Conservation (phyloP, 2,888 invertebrate genomes). For the Nematopogon swammerdamellus region DNA sequence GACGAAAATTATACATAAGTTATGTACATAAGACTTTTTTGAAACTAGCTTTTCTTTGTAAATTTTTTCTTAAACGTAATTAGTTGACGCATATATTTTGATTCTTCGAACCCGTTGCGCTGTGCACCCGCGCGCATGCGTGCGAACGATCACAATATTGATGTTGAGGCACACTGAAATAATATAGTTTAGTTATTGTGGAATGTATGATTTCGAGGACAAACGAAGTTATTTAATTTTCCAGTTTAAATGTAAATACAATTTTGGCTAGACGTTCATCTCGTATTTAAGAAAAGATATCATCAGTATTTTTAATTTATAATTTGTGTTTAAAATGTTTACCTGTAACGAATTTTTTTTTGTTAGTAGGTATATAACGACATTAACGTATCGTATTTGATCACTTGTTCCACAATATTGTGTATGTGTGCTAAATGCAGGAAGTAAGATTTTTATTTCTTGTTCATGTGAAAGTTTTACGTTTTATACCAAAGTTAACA, state of each 20-base stretch:
- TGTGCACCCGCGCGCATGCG: too few species aligned
- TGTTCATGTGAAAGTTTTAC: conserved; percentile 49
- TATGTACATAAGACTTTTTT: too few species aligned
- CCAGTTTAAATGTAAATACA: neutral
- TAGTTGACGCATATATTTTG: too few species aligned
- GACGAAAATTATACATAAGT: too few species aligned
- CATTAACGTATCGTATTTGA: neutral
- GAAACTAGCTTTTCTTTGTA: too few species aligned
- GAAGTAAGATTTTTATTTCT: conserved; percentile 17
- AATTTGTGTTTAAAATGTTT: neutral
- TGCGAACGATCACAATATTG: too few species aligned
- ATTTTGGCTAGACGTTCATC: neutral
- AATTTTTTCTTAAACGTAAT: too few species aligned
- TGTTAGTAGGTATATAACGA: neutral
- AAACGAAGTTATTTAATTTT: too few species aligned
- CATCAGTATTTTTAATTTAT: neutral
- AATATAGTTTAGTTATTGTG: too few species aligned
- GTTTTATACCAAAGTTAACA: conserved; percentile 72
- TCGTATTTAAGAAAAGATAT: neutral
- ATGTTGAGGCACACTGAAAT: too few species aligned
- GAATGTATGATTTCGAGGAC: too few species aligned
- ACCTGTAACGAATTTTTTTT: neutral
- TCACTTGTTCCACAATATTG: neutral
- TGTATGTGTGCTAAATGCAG: neutral
- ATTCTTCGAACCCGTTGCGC: too few species aligned